These are phyloP conservation scores for Ophion ellenae DNA, from an alignment of 2,888 invertebrate species.

Conservation along the genomic window DNA sequence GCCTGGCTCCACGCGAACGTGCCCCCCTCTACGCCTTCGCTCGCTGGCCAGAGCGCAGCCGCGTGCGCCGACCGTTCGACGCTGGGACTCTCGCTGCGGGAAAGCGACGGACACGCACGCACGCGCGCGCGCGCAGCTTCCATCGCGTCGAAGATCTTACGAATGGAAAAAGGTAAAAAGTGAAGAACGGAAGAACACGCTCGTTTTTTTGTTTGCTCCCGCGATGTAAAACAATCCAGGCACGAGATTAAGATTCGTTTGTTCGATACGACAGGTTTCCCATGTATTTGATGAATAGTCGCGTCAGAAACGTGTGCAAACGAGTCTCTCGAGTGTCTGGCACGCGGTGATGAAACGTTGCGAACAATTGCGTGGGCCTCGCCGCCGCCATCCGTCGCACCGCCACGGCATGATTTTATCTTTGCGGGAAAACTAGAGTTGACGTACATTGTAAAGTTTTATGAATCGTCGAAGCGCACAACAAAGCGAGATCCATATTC, in stretches of 20 bases:
- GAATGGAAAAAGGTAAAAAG: background rate
- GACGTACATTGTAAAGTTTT: slow-evolving; percentile 30
- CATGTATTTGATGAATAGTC: slow-evolving; percentile 29
- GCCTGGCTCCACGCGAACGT: background rate
- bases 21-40: background rate
- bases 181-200: background rate
- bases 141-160: background rate
- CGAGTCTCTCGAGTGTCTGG: slow-evolving; percentile 38
- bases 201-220: background rate
- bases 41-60: background rate
- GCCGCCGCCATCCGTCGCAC: background rate
- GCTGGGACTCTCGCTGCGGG: background rate
- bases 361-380: slow-evolving; percentile 30
- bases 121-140: slow-evolving; percentile 11
- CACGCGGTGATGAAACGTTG: slow-evolving; percentile 25
- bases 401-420: slow-evolving; percentile 28
- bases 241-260: slow-evolving; percentile 32
- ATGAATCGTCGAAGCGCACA: slow-evolving; percentile 2
- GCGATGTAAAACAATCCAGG: slow-evolving; percentile 18
- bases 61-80: background rate
- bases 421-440: background rate
- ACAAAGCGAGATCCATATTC: slow-evolving; percentile 25
- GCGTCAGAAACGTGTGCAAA: background rate
- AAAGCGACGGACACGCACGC: background rate
- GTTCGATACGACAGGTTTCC: slow-evolving; percentile 30